Conservation (phyloP, 2,888 invertebrate genomes). For the Hydrotaea diabolus region DNA sequence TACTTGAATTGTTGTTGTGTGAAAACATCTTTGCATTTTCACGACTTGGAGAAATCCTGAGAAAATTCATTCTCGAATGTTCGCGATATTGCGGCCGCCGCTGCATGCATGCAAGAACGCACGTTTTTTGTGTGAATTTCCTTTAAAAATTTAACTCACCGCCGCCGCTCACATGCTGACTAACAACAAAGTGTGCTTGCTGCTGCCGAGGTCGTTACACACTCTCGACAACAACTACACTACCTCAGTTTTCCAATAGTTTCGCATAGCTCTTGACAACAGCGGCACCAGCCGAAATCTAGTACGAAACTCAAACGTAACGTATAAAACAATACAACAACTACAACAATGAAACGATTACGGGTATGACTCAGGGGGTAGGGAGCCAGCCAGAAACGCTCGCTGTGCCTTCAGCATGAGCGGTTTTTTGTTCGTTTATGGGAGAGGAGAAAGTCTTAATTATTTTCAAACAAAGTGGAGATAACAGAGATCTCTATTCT, state of each 20-base stretch:
- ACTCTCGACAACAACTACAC: conserved; percentile 8
- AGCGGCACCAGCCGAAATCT: conserved; percentile 36
- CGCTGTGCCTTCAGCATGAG: conserved; percentile 1
- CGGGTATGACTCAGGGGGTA: conserved; percentile 49
- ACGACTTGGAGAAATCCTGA: conserved; percentile 19
- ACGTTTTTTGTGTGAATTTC: conserved; percentile 42
- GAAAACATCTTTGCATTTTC: conserved; percentile 34
- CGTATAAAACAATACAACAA: conserved; percentile 15
- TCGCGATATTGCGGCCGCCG: not conserved
- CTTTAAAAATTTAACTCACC: conserved; percentile 21
- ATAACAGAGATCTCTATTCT: not conserved
- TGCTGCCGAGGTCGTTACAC: conserved; percentile 60
- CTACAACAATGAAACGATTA: conserved; percentile 36
- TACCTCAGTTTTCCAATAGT: conserved; percentile 38
- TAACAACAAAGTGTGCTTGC: conserved; percentile 17
- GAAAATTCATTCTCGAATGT: conserved; percentile 40
- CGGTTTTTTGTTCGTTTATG: conserved; percentile 15
- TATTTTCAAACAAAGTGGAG: conserved; percentile 31
- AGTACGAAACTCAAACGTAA: conserved; percentile 35
- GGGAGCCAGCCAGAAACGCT: not conserved
- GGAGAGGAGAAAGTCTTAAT: conserved; percentile 56
- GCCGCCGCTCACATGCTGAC: conserved; percentile 31
- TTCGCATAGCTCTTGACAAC: conserved; percentile 60
- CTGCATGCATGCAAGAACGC: conserved; percentile 46
- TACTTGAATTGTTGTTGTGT: not conserved